Evolutionary conservation across 1,140 invertebrate genomes (phyloP).

Genomic region (Brachystomella parvula): DNA sequence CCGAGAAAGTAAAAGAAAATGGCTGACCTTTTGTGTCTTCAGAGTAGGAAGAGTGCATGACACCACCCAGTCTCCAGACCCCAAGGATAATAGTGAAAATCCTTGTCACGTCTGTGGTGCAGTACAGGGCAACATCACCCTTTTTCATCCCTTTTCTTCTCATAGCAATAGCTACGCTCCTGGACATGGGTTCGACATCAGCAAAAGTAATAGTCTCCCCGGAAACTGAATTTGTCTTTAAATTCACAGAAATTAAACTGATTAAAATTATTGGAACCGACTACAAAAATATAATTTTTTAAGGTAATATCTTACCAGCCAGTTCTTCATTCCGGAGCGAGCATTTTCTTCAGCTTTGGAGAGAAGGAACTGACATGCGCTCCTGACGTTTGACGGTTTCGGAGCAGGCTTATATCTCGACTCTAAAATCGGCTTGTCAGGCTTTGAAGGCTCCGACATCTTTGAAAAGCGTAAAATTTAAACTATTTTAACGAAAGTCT

Average conservation of each 20-base stretch:
- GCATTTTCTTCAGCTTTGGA: slow-evolving; percentile 16
- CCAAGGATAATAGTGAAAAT: slow-evolving; percentile 30
- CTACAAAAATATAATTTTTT: background rate
- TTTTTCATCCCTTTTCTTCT: slow-evolving; percentile 27
- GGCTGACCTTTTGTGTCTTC: slow-evolving; percentile 33
- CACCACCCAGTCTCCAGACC: slow-evolving; percentile 31
- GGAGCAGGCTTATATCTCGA: background rate
- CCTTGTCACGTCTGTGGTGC: slow-evolving; percentile 31
- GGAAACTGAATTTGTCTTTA: slow-evolving; percentile 28
- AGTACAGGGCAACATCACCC: slow-evolving; percentile 32
- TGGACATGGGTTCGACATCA: slow-evolving; percentile 28
- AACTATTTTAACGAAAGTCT: no score
- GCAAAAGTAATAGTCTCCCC: slow-evolving; percentile 28
- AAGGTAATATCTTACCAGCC: slow-evolving; percentile 21
- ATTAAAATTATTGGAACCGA: background rate
- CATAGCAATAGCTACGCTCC: slow-evolving; percentile 33
- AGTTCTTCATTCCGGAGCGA: slow-evolving; percentile 7
- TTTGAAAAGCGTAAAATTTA: no score
- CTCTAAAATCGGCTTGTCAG: background rate
- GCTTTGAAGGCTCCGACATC: no score
- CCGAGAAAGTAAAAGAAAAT: no score
- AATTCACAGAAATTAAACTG: background rate
- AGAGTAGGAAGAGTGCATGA: slow-evolving; percentile 34
- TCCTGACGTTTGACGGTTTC: background rate
- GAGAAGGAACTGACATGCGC: slow-evolving; percentile 10